Conservation (phyloP, 2,797 vertebrate species). For the Eutrigla gurnardus region DNA sequence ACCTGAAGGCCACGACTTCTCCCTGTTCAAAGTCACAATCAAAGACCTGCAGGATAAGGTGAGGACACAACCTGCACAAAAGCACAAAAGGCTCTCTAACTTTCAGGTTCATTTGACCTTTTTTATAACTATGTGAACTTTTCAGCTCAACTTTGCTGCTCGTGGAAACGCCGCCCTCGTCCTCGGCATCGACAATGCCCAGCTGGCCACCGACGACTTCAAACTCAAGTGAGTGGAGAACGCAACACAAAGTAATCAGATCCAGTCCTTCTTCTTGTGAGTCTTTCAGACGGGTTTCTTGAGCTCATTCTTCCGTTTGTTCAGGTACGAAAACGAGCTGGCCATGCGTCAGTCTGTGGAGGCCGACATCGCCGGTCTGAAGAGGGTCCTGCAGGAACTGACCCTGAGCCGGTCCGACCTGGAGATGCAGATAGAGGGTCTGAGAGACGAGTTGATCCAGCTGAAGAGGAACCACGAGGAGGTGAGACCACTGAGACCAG, state of each 20-base stretch:
- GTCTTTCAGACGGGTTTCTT: background rate
- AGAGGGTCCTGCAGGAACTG: constrained; percentile 86
- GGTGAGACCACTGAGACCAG: constrained; percentile 59
- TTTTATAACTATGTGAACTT: constrained; percentile 48
- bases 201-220: constrained; percentile 89
- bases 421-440: constrained; percentile 87
- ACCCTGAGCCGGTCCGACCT: constrained; percentile 83
- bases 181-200: constrained; percentile 86
- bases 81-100: no score
- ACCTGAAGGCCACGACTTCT: constrained; percentile 76
- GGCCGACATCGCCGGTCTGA: constrained; percentile 86
- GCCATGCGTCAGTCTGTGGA: constrained; percentile 85
- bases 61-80: constrained; percentile 2
- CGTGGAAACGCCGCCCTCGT: constrained; percentile 71
- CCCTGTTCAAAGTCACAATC: constrained; percentile 76
- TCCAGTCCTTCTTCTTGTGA: background rate
- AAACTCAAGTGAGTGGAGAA: constrained; percentile 83
- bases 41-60: constrained; percentile 87
- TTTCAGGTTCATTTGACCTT: background rate
- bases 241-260: background rate
- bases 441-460: constrained; percentile 87
- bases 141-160: constrained; percentile 60
- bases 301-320: background rate
- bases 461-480: constrained; percentile 91
- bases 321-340: constrained; percentile 89